A percentile compares a stretch with the other conserved stretches of the same genome.
Conservation (phyloP, 2,797 vertebrate species). For the Cossypha niveicapilla region DNA sequence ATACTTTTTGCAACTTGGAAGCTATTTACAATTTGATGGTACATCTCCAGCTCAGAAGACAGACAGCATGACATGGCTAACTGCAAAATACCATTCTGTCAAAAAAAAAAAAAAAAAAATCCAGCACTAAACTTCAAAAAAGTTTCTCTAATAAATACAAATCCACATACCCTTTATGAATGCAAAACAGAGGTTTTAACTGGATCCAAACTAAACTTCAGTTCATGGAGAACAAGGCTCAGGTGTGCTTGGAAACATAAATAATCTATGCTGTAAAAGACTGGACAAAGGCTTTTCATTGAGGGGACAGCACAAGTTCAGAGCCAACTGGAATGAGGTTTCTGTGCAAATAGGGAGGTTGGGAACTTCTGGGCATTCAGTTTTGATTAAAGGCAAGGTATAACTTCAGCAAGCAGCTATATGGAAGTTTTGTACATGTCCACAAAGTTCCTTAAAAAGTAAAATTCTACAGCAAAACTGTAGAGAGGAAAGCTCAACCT, state of each 20-base stretch:
- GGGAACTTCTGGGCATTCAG: background rate
- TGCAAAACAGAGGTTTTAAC: background rate
- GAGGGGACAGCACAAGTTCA: background rate
- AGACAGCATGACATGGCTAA: background rate
- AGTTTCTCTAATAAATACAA: background rate
- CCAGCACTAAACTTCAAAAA: fast-evolving
- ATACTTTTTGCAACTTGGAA: background rate
- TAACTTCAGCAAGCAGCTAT: background rate
- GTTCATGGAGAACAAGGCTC: background rate
- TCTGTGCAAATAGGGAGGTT: fast-evolving
- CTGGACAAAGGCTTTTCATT: background rate
- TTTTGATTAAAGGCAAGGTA: background rate
- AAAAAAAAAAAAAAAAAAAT: background rate
- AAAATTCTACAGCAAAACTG: background rate
- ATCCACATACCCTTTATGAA: background rate
- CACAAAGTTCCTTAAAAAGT: background rate
- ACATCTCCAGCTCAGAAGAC: background rate
- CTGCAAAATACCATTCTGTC: background rate
- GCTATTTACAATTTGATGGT: background rate
- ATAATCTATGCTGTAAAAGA: fast-evolving
- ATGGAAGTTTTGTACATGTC: background rate
- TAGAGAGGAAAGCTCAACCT: background rate
- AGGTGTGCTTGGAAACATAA: background rate
- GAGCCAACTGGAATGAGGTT: fast-evolving
- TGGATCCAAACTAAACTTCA: background rate